Conservation (phyloP, 2,113 vertebrate species). For the Trichomycterus rosablanca region DNA sequence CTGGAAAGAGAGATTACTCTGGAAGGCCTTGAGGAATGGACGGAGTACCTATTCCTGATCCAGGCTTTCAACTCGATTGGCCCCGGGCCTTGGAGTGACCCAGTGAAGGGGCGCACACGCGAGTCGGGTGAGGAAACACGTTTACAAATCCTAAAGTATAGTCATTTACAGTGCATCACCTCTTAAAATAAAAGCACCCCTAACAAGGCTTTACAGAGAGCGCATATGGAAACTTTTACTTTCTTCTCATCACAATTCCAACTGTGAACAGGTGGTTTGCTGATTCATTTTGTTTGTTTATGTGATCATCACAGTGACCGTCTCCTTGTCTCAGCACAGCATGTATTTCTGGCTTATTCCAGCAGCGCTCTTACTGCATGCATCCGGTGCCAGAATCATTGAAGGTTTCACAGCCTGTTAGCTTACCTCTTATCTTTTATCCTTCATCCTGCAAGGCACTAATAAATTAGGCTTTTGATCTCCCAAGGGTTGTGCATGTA, state of each 20-base stretch:
- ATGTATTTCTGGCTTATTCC: slow-evolving; percentile 1
- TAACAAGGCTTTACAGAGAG: slow-evolving; percentile 1
- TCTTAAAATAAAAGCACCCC: background rate
- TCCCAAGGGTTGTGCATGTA: background rate
- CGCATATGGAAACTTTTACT: slow-evolving; percentile 31
- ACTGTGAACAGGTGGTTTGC: slow-evolving; percentile 28
- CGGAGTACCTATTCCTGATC: slow-evolving; percentile 81
- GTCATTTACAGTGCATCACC: background rate
- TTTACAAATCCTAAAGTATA: slow-evolving; percentile 1
- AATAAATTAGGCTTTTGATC: slow-evolving; percentile 10
- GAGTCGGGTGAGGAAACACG: slow-evolving; percentile 76
- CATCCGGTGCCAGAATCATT: slow-evolving; percentile 26
- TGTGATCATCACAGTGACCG: slow-evolving; percentile 22
- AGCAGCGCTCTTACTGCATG: slow-evolving; percentile 16
- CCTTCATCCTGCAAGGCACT: slow-evolving; percentile 3
- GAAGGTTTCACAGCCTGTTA: slow-evolving; percentile 34
- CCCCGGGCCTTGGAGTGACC: slow-evolving; percentile 82
- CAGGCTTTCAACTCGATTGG: slow-evolving; percentile 93
- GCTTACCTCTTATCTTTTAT: slow-evolving; percentile 24
- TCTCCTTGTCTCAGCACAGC: background rate
- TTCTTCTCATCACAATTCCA: slow-evolving; percentile 15
- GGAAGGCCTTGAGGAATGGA: slow-evolving; percentile 85
- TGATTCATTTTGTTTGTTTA: slow-evolving; percentile 23
- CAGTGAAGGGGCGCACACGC: slow-evolving; percentile 71
- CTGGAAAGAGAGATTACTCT: slow-evolving; percentile 72